Conservation (phyloP, 2,888 invertebrate genomes). For the Ochlodes sylvanus region DNA sequence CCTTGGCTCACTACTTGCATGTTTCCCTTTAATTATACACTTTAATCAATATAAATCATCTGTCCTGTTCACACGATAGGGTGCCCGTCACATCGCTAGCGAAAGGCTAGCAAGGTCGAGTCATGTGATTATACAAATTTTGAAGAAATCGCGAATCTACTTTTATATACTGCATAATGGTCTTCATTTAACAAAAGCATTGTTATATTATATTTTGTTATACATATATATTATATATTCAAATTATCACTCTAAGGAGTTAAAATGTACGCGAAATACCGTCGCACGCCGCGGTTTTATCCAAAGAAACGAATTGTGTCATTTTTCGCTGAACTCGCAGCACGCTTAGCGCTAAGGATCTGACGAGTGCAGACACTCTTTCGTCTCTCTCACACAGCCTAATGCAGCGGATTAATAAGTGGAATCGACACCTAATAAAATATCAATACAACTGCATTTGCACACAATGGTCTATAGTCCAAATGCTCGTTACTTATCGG, state of each 20-base stretch:
- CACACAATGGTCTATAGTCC: constrained; percentile 6
- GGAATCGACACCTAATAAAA: constrained; percentile 3
- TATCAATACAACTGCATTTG: constrained; percentile 5
- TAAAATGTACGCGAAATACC: no score
- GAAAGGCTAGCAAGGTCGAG: not conserved
- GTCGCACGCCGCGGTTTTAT: no score
- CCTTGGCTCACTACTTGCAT: constrained; percentile 16
- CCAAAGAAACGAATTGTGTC: not conserved
- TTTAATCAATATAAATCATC: constrained; percentile 17
- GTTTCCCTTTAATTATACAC: constrained; percentile 13
- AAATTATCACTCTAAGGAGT: no score
- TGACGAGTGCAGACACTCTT: not conserved
- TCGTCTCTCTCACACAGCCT: not conserved
- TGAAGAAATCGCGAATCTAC: no score
- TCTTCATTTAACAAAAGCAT: no score
- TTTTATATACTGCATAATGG: no score
- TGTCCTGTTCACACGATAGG: constrained; percentile 17
- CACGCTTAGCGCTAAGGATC: not conserved
- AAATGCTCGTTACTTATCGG: not conserved
- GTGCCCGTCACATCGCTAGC: not conserved
- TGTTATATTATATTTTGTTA: no score
- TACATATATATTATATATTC: no score
- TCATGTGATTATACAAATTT: no score
- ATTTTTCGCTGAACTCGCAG: not conserved
- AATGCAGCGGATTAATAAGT: not conserved